Percentiles rank a stretch among this genome's conserved stretches.
Conservation (phyloP, 2,797 vertebrate species). For the Poeciliopsis turneri region DNA sequence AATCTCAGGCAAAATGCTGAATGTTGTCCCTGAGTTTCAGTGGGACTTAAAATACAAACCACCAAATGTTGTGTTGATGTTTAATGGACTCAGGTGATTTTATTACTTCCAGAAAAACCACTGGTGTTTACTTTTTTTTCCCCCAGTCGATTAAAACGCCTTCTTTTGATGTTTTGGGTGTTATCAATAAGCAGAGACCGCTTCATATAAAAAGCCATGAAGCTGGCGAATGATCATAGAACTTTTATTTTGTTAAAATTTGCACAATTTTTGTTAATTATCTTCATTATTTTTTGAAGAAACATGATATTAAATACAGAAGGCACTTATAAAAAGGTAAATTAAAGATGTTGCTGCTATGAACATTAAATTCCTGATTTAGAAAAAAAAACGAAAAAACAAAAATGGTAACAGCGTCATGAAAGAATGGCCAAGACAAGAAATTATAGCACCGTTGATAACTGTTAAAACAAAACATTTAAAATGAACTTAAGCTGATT, state of each 20-base stretch:
- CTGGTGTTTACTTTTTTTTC: background rate
- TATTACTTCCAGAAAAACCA: background rate
- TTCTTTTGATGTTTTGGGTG: too few relatives aligned
- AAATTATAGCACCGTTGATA: constrained; percentile 82
- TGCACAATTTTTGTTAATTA: constrained; percentile 72
- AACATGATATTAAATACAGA: constrained; percentile 89
- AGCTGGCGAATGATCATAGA: constrained; percentile 56
- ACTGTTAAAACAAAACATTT: constrained; percentile 80
- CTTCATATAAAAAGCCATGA: background rate
- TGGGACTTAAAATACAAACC: background rate
- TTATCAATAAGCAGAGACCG: background rate
- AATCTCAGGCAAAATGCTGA: background rate
- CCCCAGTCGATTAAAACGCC: too few relatives aligned
- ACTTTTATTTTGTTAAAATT: constrained; percentile 74
- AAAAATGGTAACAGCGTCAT: constrained; percentile 55
- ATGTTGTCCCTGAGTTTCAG: background rate
- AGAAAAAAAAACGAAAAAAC: constrained; percentile 45
- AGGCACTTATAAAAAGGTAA: constrained; percentile 98
- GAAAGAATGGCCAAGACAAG: constrained; percentile 74
- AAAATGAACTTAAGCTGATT: constrained; percentile 82
- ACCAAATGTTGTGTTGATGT: background rate
- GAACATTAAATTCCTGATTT: constrained; percentile 78
- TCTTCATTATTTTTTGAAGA: constrained; percentile 65
- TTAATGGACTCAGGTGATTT: background rate
- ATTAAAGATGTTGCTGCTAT: constrained; percentile 80